phyloP scores from a whole-genome alignment of 2,113 vertebrate genomes.

The Leucopternis melanops region DNA sequence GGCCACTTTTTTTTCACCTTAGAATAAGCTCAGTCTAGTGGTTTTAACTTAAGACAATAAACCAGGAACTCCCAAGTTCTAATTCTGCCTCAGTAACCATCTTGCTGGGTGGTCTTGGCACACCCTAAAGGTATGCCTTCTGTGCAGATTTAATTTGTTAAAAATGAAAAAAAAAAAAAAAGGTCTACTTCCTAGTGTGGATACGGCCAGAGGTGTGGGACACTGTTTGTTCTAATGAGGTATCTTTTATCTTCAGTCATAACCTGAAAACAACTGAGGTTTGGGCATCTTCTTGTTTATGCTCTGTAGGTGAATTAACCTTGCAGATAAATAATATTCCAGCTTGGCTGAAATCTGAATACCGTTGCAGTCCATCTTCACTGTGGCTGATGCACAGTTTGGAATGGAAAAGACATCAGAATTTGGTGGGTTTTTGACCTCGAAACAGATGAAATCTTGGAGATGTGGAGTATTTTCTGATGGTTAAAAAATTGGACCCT shows the following conservation, averaged over 20 bases:
- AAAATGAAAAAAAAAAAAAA: neutral
- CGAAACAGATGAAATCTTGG: neutral
- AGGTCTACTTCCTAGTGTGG: neutral
- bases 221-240: neutral
- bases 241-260: neutral
- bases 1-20: neutral
- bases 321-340: neutral
- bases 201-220: neutral
- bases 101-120: slow-evolving; percentile 54
- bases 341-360: neutral
- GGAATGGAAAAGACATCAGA: neutral
- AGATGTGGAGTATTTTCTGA: neutral
- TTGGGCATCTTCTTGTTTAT: neutral
- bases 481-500: neutral
- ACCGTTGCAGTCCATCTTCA: neutral
- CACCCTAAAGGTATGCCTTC: neutral
- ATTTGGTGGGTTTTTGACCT: neutral
- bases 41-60: slow-evolving; percentile 46
- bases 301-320: neutral
- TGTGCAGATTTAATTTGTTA: neutral
- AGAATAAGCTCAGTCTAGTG: slow-evolving; percentile 15
- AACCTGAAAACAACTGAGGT: neutral
- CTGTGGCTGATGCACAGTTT: neutral
- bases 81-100: neutral
- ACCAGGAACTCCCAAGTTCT: slow-evolving; percentile 19